These are phyloP conservation scores for Lucinisca nassula DNA, from an alignment of 2,888 invertebrate species.

Conservation along the genomic window DNA sequence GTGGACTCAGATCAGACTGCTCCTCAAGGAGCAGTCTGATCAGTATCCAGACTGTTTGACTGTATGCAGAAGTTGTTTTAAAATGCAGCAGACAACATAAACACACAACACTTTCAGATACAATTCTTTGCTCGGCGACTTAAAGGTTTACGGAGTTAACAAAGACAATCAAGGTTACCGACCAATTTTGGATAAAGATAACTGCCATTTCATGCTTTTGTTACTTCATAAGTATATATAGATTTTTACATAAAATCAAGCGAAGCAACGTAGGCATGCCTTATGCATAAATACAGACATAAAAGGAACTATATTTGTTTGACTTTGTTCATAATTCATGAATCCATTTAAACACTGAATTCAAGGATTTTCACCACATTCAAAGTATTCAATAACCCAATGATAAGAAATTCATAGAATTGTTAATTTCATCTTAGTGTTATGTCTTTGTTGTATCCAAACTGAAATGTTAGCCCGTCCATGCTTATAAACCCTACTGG, in stretches of 20 bases:
- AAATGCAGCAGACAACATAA: too few species aligned
- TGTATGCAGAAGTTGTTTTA: too few species aligned
- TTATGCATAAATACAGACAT: slow-evolving; percentile 12
- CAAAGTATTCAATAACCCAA: neutral
- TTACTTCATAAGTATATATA: neutral
- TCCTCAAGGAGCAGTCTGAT: too few species aligned
- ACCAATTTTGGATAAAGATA: neutral
- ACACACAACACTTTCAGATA: too few species aligned
- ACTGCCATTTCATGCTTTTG: neutral
- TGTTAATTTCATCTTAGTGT: neutral
- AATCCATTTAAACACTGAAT: neutral
- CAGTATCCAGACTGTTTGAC: too few species aligned
- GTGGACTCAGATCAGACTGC: too few species aligned
- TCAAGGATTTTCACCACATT: neutral
- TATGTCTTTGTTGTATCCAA: too few species aligned
- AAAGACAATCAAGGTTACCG: too few species aligned
- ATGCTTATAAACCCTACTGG: too few species aligned
- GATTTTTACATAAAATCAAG: slow-evolving; percentile 19
- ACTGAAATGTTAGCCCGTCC: too few species aligned
- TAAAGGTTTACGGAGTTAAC: too few species aligned
- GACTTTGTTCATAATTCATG: neutral
- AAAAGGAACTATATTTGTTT: neutral
- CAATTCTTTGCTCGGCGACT: too few species aligned
- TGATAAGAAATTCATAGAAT: neutral
- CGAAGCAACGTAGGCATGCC: slow-evolving; percentile 62